Evolutionary conservation across 2,797 vertebrate genomes (phyloP), one percentile per base, ranked within the genome.

Genomic region (Siniperca obscura): DNA sequence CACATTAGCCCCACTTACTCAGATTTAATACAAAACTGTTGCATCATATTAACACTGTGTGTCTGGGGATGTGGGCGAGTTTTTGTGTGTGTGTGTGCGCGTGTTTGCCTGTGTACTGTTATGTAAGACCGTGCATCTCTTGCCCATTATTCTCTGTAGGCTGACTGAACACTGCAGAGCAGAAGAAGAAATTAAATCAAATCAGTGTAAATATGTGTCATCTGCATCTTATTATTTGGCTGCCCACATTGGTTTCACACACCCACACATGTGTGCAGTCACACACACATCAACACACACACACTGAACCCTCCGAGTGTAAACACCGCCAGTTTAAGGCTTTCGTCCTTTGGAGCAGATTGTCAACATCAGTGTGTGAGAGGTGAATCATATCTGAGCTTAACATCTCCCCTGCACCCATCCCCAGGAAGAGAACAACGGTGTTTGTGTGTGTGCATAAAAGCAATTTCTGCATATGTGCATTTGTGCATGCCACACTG

Each of bases 121-220:
- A 95, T 79, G 75, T 91, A 95, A 94, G 86, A 79, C 13, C 3
- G 16, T 72, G 56, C 79, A 74, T 91, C 78, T 81, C 84, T 73
- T 55, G 76, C 80, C 89, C 81, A 92, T 93, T 94, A 92, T 92
- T 90, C 80, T 87, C 87, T 88, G 88, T 84, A 86, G 91, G 86
- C 85, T 91, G 87, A 93, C 75, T 92, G 90, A 92, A 87, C 89
- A 85, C 80, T 64, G 82, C 81, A 81, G 79, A 82, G 83, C 76
- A 89, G 80, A 82, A 81, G 81, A 81, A 88, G 77, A 83, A 86
- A 89, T 89, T 30, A 85, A 89, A 90, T 90, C 84, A 90, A 83
- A 92, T 94, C 89, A 77, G 70, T 74, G 81, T 90, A 87, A 88
- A 90, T 82, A 72, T 61, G 72, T 85, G 85, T 87, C 70, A 78